Conservation (phyloP, 2,113 vertebrate genomes). For the Paramormyrops kingsleyae region DNA sequence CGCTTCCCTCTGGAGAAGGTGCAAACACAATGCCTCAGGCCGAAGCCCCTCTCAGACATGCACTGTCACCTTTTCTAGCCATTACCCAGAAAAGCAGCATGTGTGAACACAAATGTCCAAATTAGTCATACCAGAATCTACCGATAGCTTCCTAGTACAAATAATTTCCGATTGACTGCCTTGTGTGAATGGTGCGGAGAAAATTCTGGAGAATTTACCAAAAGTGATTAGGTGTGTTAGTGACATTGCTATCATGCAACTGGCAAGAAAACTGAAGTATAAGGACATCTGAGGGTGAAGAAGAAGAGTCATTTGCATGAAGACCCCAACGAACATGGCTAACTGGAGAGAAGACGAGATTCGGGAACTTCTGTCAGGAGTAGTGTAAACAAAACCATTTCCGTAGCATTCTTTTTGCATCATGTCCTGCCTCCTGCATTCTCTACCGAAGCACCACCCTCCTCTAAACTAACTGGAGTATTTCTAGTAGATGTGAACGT, state of each 20-base stretch:
- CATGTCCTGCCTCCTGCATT: background rate
- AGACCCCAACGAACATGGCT: background rate
- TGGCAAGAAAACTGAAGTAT: background rate
- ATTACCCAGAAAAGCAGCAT: background rate
- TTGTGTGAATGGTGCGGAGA: background rate
- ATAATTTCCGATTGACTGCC: background rate
- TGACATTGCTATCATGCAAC: background rate
- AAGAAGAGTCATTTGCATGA: background rate
- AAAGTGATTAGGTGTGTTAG: background rate
- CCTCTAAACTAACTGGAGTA: background rate
- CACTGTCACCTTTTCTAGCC: background rate
- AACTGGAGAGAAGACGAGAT: background rate
- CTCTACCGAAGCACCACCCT: background rate
- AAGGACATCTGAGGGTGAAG: background rate
- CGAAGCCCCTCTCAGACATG: background rate
- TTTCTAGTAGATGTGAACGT: background rate
- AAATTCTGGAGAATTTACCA: background rate
- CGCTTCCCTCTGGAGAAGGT: slow-evolving; percentile 70
- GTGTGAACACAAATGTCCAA: background rate
- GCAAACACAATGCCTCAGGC: slow-evolving; percentile 20
- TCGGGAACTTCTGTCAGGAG: background rate
- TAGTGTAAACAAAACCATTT: background rate
- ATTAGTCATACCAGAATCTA: background rate
- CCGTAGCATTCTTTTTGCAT: background rate
- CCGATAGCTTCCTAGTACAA: background rate